phyloP scores from a whole-genome alignment of 2,113 vertebrate species.

The Miniopterus natalensis region DNA sequence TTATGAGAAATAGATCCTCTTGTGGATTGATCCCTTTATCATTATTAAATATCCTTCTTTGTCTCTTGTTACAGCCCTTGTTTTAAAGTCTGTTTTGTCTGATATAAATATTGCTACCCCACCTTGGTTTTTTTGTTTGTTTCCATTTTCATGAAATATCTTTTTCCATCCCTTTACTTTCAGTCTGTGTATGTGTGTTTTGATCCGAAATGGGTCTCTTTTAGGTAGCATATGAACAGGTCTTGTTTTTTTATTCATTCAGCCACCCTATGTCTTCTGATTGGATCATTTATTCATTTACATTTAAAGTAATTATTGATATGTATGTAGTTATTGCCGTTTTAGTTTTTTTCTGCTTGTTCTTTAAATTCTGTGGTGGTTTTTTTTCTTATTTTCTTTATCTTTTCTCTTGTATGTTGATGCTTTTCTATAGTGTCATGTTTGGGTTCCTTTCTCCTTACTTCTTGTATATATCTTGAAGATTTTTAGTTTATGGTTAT shows the following conservation, averaged over 20 bases:
- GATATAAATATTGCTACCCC: neutral
- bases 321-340: neutral
- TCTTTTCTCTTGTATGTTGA: neutral
- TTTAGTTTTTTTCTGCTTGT: neutral
- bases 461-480: neutral
- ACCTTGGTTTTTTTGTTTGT: neutral
- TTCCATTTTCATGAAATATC: neutral
- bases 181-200: neutral
- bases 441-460: neutral
- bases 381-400: neutral
- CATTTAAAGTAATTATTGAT: conserved; percentile 6
- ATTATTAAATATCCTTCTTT: neutral
- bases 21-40: neutral
- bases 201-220: neutral
- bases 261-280: neutral
- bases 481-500: neutral
- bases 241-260: neutral
- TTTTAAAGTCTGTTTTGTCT: neutral
- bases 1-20: neutral
- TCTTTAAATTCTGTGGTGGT: neutral
- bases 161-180: neutral
- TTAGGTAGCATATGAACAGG: neutral
- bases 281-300: neutral
- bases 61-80: neutral
- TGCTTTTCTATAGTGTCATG: neutral